Percentiles rank a stretch among this genome's conserved stretches.
These are phyloP conservation scores for Perdita meconis DNA, from an alignment of 2,888 invertebrate species.

Conservation along the genomic window DNA sequence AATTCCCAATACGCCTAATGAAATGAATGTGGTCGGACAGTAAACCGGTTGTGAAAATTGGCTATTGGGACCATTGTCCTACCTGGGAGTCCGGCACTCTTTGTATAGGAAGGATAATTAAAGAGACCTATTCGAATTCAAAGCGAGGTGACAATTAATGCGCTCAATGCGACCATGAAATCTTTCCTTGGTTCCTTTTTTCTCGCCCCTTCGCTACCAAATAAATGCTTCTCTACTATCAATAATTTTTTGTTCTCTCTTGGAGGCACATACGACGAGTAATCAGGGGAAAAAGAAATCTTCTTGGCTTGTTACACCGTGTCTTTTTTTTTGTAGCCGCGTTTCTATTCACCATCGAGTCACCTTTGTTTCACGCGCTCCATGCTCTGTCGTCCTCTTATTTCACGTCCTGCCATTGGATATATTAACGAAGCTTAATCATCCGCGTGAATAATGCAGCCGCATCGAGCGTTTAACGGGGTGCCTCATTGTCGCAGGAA, in stretches of 20 bases:
- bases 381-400: slow-evolving; percentile 8
- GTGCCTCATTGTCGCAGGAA: slow-evolving; percentile 72
- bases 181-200: neutral
- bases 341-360: slow-evolving; percentile 13
- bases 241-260: too few species aligned
- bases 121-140: neutral
- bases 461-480: slow-evolving; percentile 69
- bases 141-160: neutral
- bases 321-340: neutral
- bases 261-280: too few species aligned
- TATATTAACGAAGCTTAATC: slow-evolving; percentile 69
- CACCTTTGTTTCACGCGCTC: slow-evolving; percentile 32
- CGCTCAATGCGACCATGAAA: neutral
- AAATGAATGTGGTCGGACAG: slow-evolving; percentile 38
- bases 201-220: neutral
- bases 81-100: neutral
- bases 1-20: slow-evolving; percentile 29
- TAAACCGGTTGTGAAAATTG: slow-evolving; percentile 41
- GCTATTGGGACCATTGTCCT: slow-evolving; percentile 6
- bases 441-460: slow-evolving; percentile 64
- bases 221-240: too few species aligned
- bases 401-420: slow-evolving; percentile 47
- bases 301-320: too few species aligned
- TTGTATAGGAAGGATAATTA: neutral
- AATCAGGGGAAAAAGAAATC: too few species aligned